These are phyloP conservation scores for Toxostoma redivivum DNA, from an alignment of 2,113 vertebrate species.

Conservation along the genomic window DNA sequence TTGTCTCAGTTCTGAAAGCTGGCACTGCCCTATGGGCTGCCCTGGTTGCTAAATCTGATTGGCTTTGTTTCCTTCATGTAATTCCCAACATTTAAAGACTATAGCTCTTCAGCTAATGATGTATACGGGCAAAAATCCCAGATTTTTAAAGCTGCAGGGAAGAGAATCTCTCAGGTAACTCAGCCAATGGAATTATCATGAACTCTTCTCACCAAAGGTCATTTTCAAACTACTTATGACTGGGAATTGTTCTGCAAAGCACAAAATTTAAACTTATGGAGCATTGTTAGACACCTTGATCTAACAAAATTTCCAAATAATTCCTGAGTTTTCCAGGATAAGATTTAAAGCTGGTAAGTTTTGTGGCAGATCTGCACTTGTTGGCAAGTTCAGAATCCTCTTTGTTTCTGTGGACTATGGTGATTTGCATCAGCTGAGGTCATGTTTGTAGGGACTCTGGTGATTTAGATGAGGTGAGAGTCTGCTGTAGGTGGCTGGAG, in stretches of 20 bases:
- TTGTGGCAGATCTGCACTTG: neutral
- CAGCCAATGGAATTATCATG: neutral
- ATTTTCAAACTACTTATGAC: neutral
- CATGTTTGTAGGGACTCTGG: neutral
- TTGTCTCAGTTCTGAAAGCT: neutral
- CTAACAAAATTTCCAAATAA: neutral
- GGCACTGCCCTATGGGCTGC: neutral
- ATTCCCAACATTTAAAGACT: neutral
- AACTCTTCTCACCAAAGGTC: neutral
- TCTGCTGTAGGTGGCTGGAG: neutral
- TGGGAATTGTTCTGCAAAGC: neutral
- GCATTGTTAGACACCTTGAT: neutral
- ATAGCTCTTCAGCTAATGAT: neutral
- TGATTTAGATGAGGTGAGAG: neutral
- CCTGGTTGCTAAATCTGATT: neutral
- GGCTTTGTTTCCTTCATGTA: conserved; percentile 17
- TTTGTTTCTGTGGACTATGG: neutral
- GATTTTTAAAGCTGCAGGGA: neutral
- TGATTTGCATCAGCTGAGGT: neutral
- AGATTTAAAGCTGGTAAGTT: neutral
- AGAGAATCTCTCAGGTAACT: neutral
- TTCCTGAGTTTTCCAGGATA: neutral
- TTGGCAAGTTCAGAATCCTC: neutral
- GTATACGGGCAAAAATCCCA: neutral
- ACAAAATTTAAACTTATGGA: neutral